phyloP scores from a whole-genome alignment of 2,888 invertebrate genomes.

The Meliscaeva auricollis region DNA sequence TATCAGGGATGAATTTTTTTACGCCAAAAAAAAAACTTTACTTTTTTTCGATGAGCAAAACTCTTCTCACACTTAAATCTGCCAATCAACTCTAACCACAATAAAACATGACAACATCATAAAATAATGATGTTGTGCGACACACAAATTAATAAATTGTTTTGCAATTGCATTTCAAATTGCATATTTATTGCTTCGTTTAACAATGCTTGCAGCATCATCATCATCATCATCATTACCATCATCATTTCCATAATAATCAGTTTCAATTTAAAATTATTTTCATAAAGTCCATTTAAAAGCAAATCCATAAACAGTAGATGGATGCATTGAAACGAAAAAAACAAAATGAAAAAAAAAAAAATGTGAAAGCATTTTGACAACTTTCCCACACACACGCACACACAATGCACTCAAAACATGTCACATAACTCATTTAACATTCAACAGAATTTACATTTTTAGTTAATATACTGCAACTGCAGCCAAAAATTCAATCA shows the following conservation, averaged over 20 bases:
- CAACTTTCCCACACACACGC: slow-evolving; percentile 41
- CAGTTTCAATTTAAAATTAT: slow-evolving; percentile 45
- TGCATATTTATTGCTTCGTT: slow-evolving; percentile 63
- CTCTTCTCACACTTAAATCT: neutral
- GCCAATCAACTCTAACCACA: slow-evolving; percentile 8
- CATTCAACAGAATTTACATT: slow-evolving; percentile 49
- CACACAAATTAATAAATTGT: slow-evolving; percentile 25
- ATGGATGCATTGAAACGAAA: too few species aligned
- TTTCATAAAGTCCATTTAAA: neutral
- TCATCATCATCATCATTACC: neutral
- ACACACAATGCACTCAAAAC: slow-evolving; percentile 33
- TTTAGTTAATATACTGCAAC: slow-evolving; percentile 34
- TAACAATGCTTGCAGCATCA: slow-evolving; percentile 28
- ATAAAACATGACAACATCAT: neutral
- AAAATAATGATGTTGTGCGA: slow-evolving; percentile 22
- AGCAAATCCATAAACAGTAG: slow-evolving; percentile 24
- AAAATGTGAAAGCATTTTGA: slow-evolving; percentile 33
- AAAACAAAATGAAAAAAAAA: neutral
- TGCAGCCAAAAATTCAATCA: slow-evolving; percentile 30
- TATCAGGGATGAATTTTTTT: too few species aligned
- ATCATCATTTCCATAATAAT: slow-evolving; percentile 5
- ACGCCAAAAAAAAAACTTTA: too few species aligned
- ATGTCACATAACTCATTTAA: slow-evolving; percentile 49
- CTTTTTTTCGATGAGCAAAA: neutral
- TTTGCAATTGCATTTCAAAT: slow-evolving; percentile 52